Evolutionary conservation across 2,888 invertebrate species (phyloP).

Genomic region (Callimorpha dominula): DNA sequence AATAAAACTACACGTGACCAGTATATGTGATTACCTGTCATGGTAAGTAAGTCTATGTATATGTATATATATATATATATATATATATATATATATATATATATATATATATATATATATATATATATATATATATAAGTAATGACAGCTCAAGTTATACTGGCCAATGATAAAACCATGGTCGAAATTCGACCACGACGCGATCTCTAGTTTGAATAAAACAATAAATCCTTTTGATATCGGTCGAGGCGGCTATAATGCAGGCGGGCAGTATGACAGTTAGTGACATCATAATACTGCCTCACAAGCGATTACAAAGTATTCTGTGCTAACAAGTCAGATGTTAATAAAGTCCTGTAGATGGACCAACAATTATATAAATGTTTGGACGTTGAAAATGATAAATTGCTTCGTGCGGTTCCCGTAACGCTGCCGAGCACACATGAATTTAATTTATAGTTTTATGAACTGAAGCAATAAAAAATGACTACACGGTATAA

Average conservation of each 20-base stretch:
- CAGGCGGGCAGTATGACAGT: constrained; percentile 44
- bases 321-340: constrained; percentile 46
- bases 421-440: constrained; percentile 32
- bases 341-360: constrained; percentile 52
- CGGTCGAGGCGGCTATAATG: constrained; percentile 43
- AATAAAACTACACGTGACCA: too few relatives aligned
- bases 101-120: too few relatives aligned
- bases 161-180: too few relatives aligned
- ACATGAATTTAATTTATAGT: constrained; percentile 45
- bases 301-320: constrained; percentile 32
- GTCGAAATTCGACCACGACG: too few relatives aligned
- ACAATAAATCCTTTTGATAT: constrained; percentile 59
- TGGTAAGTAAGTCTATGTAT: too few relatives aligned
- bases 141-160: too few relatives aligned
- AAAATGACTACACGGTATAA: constrained; percentile 40
- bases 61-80: too few relatives aligned
- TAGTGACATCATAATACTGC: constrained; percentile 49
- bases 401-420: constrained; percentile 41
- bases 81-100: too few relatives aligned
- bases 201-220: constrained; percentile 27
- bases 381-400: constrained; percentile 38
- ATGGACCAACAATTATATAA: constrained; percentile 38
- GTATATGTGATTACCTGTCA: too few relatives aligned
- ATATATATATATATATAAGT: too few relatives aligned
- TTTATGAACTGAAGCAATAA: constrained; percentile 24